Evolutionary conservation across 2,888 invertebrate species (phyloP).

Genomic region (Polymixis flavicincta): DNA sequence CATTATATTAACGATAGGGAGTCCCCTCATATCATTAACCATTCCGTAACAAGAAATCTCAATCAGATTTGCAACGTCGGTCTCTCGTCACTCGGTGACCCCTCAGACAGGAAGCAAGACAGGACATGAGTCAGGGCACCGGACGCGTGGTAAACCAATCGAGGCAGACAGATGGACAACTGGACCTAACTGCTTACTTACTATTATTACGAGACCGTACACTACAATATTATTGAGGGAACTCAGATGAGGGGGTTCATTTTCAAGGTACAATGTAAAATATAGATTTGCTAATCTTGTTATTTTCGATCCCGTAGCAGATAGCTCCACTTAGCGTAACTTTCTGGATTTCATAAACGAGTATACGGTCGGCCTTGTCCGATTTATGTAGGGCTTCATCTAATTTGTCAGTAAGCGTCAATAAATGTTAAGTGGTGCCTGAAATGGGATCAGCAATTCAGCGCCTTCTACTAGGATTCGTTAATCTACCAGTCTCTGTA

Average conservation of each 20-base stretch:
- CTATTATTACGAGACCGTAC: not conserved
- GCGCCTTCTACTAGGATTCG: not conserved
- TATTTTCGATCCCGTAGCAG: not conserved
- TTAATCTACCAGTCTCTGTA: not conserved
- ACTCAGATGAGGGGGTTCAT: not conserved
- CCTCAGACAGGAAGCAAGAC: conserved; percentile 47
- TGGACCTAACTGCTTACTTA: conserved; percentile 31
- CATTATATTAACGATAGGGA: not conserved
- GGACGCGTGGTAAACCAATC: conserved; percentile 42
- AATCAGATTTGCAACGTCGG: conserved; percentile 25
- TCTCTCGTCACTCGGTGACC: conserved; percentile 24
- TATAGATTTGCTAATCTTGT: not conserved
- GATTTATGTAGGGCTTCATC: conserved; percentile 18
- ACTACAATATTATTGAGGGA: not conserved
- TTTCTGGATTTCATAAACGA: not conserved
- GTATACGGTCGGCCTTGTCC: not conserved
- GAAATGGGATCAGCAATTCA: not conserved
- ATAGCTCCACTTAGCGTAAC: not conserved
- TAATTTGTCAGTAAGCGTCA: conserved; percentile 5
- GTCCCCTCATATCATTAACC: not conserved
- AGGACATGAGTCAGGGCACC: conserved; percentile 56
- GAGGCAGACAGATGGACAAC: conserved; percentile 31
- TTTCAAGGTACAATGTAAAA: not conserved
- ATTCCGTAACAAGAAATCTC: conserved; percentile 6
- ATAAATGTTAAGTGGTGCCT: conserved; percentile 8